Conservation (phyloP, 2,888 invertebrate species). For the Gryllus longicercus region DNA sequence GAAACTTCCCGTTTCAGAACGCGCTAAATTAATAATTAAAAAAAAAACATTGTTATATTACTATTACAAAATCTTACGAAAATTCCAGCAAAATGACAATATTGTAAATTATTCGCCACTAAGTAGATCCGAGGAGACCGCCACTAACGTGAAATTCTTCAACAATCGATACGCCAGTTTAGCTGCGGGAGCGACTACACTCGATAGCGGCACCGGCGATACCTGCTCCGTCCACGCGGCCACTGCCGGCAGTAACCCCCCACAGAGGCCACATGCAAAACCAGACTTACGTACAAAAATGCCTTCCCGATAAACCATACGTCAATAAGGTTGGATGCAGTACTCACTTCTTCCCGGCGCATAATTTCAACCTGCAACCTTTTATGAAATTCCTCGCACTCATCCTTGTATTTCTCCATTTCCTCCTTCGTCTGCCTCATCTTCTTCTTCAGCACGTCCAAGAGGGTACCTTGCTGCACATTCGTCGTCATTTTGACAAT, state of each 20-base stretch:
- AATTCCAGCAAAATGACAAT: no score
- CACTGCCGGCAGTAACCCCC: no score
- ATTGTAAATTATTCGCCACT: no score
- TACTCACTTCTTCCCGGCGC: slow-evolving; percentile 96
- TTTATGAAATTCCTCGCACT: slow-evolving; percentile 93
- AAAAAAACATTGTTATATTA: no score
- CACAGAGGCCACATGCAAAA: no score
- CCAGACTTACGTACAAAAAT: no score
- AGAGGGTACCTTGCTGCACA: slow-evolving; percentile 87
- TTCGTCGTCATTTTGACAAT: slow-evolving; percentile 72
- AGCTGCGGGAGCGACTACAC: neutral
- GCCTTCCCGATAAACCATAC: neutral
- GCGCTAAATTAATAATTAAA: no score
- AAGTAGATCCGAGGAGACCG: no score
- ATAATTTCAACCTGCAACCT: slow-evolving; percentile 92
- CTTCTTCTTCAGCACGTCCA: slow-evolving; percentile 98
- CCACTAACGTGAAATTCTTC: neutral
- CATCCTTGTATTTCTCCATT: slow-evolving; percentile 97
- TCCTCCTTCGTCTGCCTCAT: slow-evolving; percentile 99
- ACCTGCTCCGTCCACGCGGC: no score
- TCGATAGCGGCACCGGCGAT: no score
- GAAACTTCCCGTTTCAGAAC: no score
- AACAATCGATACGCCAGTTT: neutral
- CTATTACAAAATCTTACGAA: no score
- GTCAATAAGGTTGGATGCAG: neutral